Base-by-base conservation (phyloP, 2,113 vertebrate species). In the Accipiter virgatus region DNA sequence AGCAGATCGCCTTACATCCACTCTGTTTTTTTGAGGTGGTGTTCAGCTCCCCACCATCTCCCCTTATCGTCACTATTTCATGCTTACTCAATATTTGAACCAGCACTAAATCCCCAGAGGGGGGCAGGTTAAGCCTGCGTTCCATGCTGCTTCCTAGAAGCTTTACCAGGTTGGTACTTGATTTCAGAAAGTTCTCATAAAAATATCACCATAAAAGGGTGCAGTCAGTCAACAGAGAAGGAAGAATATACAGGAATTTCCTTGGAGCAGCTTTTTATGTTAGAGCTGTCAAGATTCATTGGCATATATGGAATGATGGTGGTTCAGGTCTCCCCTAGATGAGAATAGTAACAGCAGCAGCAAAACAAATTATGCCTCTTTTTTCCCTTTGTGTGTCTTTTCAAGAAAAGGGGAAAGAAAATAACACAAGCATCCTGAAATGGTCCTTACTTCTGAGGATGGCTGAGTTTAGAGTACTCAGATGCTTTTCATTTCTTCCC, bases 231-330 rank as follows among this genome's bases (percentile, higher is more conserved):
- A n/a, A 48, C 40, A 78, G 53, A 65, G 20, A 47, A 52, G 43
- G 31, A 50, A 89, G 75, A 96, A 71, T 88, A 79, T 21, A 32
- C 21, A 58, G 50, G 86, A 65, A 79, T 61, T 88, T 97, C 53
- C 55, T 94, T 93, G 72, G 25, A 95, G 50, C 86, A 56, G 78
- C 18, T 87, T 94, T 85, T 94, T 93, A n/a, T 88, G 85, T 87
- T 47, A 67, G 11, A 81, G 77, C 43, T 78, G 89, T 67, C 89
- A 53, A 32, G 55, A 90, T 91, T 93, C 23, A 55, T 81, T 91
- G 45, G 17, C n/a, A 38, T 56, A 56, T 96, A 71, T 9, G 55
- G 45, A 95, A 65, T 55, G 72, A n/a, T 81, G 42, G 58, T 68
- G 27, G 8, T 15, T 53, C 55, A 75, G 53, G 16, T 52, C 78